phyloP scores from a whole-genome alignment of 2,888 invertebrate genomes.

The Thereva unica region DNA sequence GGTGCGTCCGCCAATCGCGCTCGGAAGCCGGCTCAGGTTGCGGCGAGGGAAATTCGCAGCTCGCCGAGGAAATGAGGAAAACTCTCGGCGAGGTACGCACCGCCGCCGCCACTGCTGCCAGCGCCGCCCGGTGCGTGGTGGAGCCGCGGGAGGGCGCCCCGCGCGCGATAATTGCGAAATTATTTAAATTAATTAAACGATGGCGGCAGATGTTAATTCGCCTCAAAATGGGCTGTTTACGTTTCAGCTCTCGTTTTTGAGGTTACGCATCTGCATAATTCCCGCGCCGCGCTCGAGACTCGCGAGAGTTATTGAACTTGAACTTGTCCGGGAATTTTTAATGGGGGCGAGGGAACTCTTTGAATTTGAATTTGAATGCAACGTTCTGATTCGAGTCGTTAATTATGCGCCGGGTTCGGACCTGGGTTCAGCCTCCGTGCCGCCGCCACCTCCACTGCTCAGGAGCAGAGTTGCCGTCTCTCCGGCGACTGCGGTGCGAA shows the following conservation, averaged over 20 bases:
- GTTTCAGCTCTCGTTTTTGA: background rate
- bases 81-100: background rate
- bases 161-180: slow-evolving; percentile 27
- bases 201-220: slow-evolving; percentile 21
- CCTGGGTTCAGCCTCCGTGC: no score
- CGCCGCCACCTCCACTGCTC: no score
- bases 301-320: slow-evolving; percentile 34
- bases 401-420: no score
- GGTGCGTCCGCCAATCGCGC: background rate
- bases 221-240: slow-evolving; percentile 8
- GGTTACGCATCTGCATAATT: background rate
- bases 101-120: background rate
- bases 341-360: slow-evolving; percentile 29
- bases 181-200: slow-evolving; percentile 32
- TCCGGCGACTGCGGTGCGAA: no score
- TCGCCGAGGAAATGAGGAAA: no score
- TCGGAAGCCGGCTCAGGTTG: no score
- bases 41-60: no score
- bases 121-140: background rate
- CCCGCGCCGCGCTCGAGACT: background rate
- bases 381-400: no score
- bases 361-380: background rate
- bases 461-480: no score
- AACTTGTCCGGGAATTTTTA: slow-evolving; percentile 29
- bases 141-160: background rate